Base-by-base conservation (phyloP, 2,113 vertebrate genomes). In the Chamaea fasciata region DNA sequence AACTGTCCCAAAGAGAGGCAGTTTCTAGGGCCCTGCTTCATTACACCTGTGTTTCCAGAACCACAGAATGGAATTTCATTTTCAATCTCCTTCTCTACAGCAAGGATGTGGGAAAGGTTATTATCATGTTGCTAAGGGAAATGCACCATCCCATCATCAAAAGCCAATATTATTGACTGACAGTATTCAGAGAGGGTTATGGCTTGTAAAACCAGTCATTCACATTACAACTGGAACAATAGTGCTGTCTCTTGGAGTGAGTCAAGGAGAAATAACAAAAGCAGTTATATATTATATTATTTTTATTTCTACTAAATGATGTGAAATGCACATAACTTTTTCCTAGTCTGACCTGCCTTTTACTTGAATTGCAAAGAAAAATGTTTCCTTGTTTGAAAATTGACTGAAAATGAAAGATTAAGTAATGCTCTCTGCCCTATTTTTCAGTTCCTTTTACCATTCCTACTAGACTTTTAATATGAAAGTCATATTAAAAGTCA, bases 151-250 rank as follows among this genome's bases (percentile, higher is more conserved):
- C 81, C 64, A 74, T 91, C 83, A 96, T 92, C 81, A 93, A 94
- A 97, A 94, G 57, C 70, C 89, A 94, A 35, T 96, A 94, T 73
- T 92, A 81, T 21, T 92, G 76, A 85, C 67, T 95, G 97, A 94
- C 85, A 95, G 78, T 42, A 87, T 70, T 93, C 46, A 9, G 83
- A 97, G 78, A 85, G 64, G 83, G 76, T 90, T 95, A 94, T 52
- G 83, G 57, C 67, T 91, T 94, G 87, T 90, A 95, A 96, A 95
- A 84, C 52, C 90, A 91, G 63, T 65, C 73, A 67, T 49, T 91
- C 88, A 73, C 63, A 65, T 92, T 83, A 93, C 67, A 91, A 26
- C 68, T 89, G 90, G 47, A 96, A 90, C 82, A 95, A 89, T 31
- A 94, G 87, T 92, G 79, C 67, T 94, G 81, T 82, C 86, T 87